Conservation (phyloP, 1,140 invertebrate species). For the Sminthurinus signatus region DNA sequence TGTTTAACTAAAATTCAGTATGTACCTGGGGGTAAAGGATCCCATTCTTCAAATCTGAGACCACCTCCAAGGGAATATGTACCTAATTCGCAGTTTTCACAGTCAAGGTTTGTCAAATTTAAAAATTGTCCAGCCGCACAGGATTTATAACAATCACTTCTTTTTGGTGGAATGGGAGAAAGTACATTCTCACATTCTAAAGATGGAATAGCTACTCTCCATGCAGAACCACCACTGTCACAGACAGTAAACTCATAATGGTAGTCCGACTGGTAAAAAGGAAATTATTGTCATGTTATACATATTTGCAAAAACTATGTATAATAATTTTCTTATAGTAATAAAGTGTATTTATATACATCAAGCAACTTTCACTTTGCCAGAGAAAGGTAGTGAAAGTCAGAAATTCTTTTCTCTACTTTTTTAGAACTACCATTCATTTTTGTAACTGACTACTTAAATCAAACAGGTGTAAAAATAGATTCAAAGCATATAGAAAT, state of each 20-base stretch:
- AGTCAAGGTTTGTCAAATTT: slow-evolving; percentile 47
- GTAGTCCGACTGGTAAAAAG: slow-evolving; percentile 48
- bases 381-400: too few relatives aligned
- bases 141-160: slow-evolving; percentile 50
- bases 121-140: slow-evolving; percentile 52
- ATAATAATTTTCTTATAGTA: too few relatives aligned
- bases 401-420: too few relatives aligned
- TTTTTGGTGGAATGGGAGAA: slow-evolving; percentile 47
- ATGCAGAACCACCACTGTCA: slow-evolving; percentile 47
- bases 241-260: slow-evolving; percentile 56
- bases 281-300: too few relatives aligned
- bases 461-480: too few relatives aligned
- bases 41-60: slow-evolving; percentile 51
- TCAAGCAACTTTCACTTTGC: too few relatives aligned
- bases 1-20: too few relatives aligned
- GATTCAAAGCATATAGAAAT: too few relatives aligned
- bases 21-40: slow-evolving; percentile 47
- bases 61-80: slow-evolving; percentile 54
- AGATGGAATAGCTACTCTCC: slow-evolving; percentile 53
- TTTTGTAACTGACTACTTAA: too few relatives aligned
- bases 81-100: slow-evolving; percentile 50
- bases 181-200: slow-evolving; percentile 46
- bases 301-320: too few relatives aligned
- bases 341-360: too few relatives aligned
- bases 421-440: too few relatives aligned